phyloP scores from a whole-genome alignment of 1,140 invertebrate genomes.

The Zaprionus ornatus region DNA sequence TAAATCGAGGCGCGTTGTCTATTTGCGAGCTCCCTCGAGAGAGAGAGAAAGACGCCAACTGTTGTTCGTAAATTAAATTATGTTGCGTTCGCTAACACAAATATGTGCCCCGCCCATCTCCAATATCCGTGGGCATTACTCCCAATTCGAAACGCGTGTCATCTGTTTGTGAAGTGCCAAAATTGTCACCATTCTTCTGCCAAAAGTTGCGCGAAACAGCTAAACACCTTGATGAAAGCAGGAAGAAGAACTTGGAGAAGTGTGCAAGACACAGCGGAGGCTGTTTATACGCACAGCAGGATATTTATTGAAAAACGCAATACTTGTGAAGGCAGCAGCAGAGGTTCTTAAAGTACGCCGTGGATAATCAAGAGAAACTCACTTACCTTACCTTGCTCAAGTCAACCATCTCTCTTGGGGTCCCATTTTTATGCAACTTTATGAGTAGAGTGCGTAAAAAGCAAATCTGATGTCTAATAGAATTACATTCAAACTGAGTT shows the following conservation, averaged over 20 bases:
- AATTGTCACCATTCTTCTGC: constrained; percentile 43
- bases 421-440: not conserved
- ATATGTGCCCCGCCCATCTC: not conserved
- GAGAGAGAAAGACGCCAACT: constrained; percentile 5
- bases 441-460: constrained; percentile 1
- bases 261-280: no score
- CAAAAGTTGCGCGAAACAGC: constrained; percentile 30
- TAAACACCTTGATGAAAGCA: constrained; percentile 22
- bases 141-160: constrained; percentile 34
- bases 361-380: not conserved
- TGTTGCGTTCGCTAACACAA: not conserved
- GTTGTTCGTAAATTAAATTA: constrained; percentile 52
- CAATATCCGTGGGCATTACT: constrained; percentile 6
- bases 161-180: constrained; percentile 57
- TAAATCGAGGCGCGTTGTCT: constrained; percentile 1
- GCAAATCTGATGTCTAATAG: constrained; percentile 3
- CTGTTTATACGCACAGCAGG: not conserved
- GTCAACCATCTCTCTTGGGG: not conserved
- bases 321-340: not conserved
- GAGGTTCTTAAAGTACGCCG: not conserved
- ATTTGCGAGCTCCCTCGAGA: not conserved
- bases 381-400: not conserved
- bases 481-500: constrained; percentile 6
- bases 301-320: not conserved
- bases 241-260: not conserved